A percentile compares a stretch with the other conserved stretches of the same genome.
Evolutionary conservation across 2,888 invertebrate species (phyloP).

Genomic region (Bimastos eiseni): DNA sequence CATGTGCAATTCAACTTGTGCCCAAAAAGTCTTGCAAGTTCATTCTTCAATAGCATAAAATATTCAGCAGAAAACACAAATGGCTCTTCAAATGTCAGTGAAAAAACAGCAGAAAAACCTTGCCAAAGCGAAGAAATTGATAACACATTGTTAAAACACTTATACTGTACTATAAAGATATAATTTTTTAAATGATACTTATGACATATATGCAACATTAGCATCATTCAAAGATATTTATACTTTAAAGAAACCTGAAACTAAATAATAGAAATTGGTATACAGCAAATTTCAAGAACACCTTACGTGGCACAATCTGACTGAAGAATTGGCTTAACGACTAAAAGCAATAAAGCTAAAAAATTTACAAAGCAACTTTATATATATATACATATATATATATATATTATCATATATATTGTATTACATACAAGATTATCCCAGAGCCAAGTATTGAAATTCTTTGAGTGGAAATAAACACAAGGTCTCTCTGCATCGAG

Average conservation of each 20-base stretch:
- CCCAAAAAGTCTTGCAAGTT: neutral
- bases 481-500: neutral
- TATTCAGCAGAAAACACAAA: neutral
- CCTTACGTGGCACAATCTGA: neutral
- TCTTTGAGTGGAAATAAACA: neutral
- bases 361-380: slow-evolving; percentile 13
- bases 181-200: neutral
- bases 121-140: neutral
- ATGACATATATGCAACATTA: neutral
- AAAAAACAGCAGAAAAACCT: neutral
- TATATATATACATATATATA: too few relatives aligned
- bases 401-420: too few relatives aligned
- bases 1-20: neutral
- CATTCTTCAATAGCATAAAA: neutral
- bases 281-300: neutral
- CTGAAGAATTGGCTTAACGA: neutral
- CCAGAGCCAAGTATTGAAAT: neutral
- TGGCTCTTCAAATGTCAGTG: neutral
- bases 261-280: neutral
- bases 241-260: slow-evolving; percentile 9
- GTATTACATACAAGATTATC: too few relatives aligned
- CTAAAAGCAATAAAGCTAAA: neutral
- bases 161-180: neutral
- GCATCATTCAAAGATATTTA: neutral
- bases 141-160: neutral